Evolutionary conservation across 2,888 invertebrate genomes (phyloP).

Genomic region (Clanis bilineata): DNA sequence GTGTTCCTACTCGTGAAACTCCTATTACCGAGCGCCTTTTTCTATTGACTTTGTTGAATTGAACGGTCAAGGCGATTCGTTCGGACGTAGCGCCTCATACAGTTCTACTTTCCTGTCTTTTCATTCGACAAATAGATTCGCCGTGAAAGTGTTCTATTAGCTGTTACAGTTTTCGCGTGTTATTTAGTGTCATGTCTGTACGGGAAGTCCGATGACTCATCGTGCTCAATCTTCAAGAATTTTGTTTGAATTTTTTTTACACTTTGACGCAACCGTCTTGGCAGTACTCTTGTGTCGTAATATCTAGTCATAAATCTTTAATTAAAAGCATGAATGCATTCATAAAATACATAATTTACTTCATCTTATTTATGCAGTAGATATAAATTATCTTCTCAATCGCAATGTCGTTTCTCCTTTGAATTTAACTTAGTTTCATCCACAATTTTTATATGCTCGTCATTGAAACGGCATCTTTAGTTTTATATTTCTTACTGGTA

Average conservation of each 20-base stretch:
- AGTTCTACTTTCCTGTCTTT: slow-evolving; percentile 8
- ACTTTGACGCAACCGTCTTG: slow-evolving; percentile 37
- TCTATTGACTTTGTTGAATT: slow-evolving; percentile 47
- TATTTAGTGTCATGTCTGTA: slow-evolving; percentile 19
- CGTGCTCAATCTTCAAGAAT: slow-evolving; percentile 25
- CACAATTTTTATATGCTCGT: neutral
- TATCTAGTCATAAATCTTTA: slow-evolving; percentile 26
- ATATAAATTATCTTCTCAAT: neutral
- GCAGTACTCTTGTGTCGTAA: slow-evolving; percentile 30
- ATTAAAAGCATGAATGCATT: slow-evolving; percentile 18
- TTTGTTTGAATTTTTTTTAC: slow-evolving; percentile 31
- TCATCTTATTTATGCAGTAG: slow-evolving; percentile 17
- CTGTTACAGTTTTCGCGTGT: neutral
- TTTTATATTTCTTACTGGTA: neutral
- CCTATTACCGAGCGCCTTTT: slow-evolving; percentile 44
- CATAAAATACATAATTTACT: neutral
- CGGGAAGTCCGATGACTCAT: slow-evolving; percentile 43
- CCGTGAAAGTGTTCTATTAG: neutral
- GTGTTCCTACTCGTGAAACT: slow-evolving; percentile 52
- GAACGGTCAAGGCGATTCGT: slow-evolving; percentile 40
- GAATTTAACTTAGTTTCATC: neutral
- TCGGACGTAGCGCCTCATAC: slow-evolving; percentile 29
- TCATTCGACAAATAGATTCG: neutral
- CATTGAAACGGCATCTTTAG: neutral
- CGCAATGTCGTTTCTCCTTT: neutral